Evolutionary conservation across 1,140 invertebrate species (phyloP).

Genomic region (Macrobrachium rosenbergii): DNA sequence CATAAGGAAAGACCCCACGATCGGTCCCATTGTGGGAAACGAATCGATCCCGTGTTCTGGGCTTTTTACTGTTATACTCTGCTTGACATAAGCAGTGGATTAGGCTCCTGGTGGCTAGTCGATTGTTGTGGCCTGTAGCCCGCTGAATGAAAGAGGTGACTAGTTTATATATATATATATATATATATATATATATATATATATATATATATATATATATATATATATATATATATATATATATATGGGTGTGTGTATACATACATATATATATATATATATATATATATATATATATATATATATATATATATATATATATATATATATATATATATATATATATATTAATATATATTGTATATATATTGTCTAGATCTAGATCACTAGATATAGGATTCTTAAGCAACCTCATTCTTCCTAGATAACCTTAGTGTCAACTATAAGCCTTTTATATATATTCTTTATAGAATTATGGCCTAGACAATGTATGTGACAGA

Average conservation of each 20-base stretch:
- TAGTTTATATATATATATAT: not conserved
- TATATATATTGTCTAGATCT: too few species aligned
- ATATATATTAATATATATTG: not conserved
- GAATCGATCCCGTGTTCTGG: too few species aligned
- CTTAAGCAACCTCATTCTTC: too few species aligned
- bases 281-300: not conserved
- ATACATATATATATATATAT: conserved; percentile 6
- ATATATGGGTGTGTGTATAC: not conserved
- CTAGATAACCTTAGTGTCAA: too few species aligned
- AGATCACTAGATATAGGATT: too few species aligned
- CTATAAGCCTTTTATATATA: too few species aligned
- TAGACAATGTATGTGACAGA: too few species aligned
- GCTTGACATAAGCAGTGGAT: not conserved
- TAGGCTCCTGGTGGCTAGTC: too few species aligned
- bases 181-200: conserved; percentile 22
- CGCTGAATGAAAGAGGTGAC: not conserved
- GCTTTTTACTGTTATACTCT: not conserved
- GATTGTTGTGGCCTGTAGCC: not conserved
- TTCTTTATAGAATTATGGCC: too few species aligned
- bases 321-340: conserved; percentile 1
- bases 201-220: conserved; percentile 8
- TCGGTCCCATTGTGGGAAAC: too few species aligned
- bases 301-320: conserved; percentile 5
- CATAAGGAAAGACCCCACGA: too few species aligned
- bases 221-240: conserved; percentile 6